Conservation (phyloP, 2,113 vertebrate species). For the Alouatta palliata region DNA sequence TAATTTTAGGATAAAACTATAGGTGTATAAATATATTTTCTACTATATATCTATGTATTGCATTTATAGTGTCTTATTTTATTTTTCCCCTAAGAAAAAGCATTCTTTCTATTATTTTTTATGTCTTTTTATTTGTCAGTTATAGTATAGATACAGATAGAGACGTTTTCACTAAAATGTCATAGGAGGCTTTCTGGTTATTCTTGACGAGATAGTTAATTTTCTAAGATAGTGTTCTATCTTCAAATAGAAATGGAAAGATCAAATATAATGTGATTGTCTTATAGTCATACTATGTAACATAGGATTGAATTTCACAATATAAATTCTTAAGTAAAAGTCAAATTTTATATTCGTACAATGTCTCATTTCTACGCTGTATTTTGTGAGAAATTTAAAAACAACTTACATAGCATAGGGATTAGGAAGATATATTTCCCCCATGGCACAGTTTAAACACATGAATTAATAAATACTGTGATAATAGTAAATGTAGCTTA, state of each 20-base stretch:
- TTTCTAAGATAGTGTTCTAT: neutral
- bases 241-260: neutral
- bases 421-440: neutral
- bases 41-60: neutral
- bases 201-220: neutral
- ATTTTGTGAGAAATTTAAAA: slow-evolving; percentile 21
- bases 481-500: neutral
- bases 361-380: neutral
- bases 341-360: neutral
- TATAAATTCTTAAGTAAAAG: slow-evolving; percentile 14
- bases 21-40: neutral
- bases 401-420: neutral
- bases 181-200: neutral
- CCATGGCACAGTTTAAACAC: neutral
- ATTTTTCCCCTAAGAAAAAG: neutral
- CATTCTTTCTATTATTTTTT: neutral
- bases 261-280: neutral
- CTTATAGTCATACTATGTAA: neutral
- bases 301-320: neutral
- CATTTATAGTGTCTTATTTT: neutral
- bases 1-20: slow-evolving; percentile 7
- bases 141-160: neutral
- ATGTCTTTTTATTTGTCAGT: neutral
- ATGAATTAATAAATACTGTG: neutral
- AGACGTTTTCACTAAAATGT: neutral